Evolutionary conservation across 2,113 vertebrate species (phyloP).

Genomic region (Cyrtonyx montezumae): DNA sequence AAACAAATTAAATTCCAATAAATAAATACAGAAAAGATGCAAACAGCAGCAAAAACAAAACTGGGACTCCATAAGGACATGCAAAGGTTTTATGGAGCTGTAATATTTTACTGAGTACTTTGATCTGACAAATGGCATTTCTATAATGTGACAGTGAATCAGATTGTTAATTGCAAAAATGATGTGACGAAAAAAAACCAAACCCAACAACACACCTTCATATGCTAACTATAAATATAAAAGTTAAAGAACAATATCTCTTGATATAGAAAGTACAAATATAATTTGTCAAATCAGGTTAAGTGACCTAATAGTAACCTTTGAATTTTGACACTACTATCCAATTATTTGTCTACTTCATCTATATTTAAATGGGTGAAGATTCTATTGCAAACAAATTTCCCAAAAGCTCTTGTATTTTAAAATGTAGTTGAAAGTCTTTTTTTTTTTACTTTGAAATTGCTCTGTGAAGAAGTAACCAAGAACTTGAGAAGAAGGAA

Average conservation of each 20-base stretch:
- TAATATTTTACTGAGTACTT: not conserved
- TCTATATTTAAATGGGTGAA: not conserved
- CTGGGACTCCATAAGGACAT: not conserved
- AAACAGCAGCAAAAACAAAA: not conserved
- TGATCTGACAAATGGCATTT: not conserved
- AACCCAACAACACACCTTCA: not conserved
- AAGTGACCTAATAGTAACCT: not conserved
- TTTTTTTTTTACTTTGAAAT: not conserved
- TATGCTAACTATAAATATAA: not conserved
- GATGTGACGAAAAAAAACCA: not conserved
- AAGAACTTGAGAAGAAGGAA: not conserved
- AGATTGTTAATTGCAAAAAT: not conserved
- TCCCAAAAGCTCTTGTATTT: not conserved
- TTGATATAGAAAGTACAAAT: not conserved
- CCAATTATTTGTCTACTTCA: not conserved
- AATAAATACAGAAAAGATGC: not conserved
- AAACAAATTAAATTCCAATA: not conserved
- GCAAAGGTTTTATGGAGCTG: accelerated
- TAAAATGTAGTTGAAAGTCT: not conserved
- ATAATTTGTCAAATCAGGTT: not conserved
- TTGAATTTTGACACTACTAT: not conserved
- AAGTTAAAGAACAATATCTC: not conserved
- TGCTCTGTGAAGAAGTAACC: not conserved
- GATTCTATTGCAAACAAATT: not conserved
- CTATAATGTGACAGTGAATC: not conserved